Evolutionary conservation across 92 coral and sea anemone species (phyloP), one percentile per base, ranked within the genome.

Genomic region (Desmophyllum pertusum): DNA sequence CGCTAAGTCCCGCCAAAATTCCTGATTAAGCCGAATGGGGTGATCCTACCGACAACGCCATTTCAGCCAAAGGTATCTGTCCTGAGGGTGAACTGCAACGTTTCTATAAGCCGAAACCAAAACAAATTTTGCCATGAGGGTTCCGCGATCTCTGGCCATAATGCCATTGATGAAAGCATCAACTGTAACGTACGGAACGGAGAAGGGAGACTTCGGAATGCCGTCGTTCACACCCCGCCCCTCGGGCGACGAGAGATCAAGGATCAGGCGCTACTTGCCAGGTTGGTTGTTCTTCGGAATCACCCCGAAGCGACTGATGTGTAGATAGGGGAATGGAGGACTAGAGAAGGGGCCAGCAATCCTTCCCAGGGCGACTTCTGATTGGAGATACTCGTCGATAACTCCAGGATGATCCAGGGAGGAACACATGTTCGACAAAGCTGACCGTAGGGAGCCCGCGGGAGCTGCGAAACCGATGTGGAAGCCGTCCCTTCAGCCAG

Each of bases 231-330:
- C 72, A 37, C 80, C 73, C 39, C 73, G 87, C 18, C 66, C 88
- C 18, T 36, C 36, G 2, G 84, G 89, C 2, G 72, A 85, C 9
- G 84, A 85, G 8, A 83, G 72, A 50, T 85, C 89, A 10, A 85
- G 65, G 27, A 85, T 78, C 17, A 85, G 70, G 13, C 85, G 83
- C 87, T 83, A 81, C n/a, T n/a, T n/a, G n/a, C n/a, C n/a, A n/a
- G n/a, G n/a, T n/a, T n/a, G n/a, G n/a, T n/a, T n/a, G n/a, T n/a
- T n/a, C n/a, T n/a, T n/a, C n/a, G n/a, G n/a, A n/a, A n/a, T n/a
- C n/a, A n/a, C n/a, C n/a, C n/a, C n/a, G n/a, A n/a, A n/a, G n/a
- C n/a, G n/a, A n/a, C n/a, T n/a, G n/a, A n/a, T n/a, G n/a, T n/a
- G n/a, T n/a, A n/a, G n/a, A n/a, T n/a, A n/a, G n/a, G n/a, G n/a